phyloP scores from a whole-genome alignment of 2,113 vertebrate species.

The Dipodomys stephensi region DNA sequence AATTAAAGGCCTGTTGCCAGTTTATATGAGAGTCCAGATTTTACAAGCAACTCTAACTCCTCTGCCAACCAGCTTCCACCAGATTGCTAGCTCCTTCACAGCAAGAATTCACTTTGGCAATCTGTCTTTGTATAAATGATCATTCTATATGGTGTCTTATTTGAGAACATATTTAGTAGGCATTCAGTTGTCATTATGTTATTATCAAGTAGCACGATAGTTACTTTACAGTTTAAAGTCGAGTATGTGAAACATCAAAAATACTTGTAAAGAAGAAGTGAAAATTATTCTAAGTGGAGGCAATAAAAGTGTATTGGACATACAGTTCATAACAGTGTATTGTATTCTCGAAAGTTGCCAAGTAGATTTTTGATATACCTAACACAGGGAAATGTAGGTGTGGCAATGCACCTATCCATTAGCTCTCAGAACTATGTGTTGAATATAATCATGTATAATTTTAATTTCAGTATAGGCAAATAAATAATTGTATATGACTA shows the following conservation, averaged over 20 bases:
- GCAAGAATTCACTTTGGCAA: background rate
- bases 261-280: background rate
- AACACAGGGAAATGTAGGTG: background rate
- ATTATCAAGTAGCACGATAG: background rate
- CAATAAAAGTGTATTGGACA: background rate
- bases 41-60: background rate
- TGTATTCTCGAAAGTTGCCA: background rate
- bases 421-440: background rate
- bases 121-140: background rate
- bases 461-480: background rate
- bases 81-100: background rate
- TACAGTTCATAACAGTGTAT: background rate
- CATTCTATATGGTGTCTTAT: background rate
- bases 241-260: background rate
- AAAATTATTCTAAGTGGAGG: slow-evolving; percentile 21
- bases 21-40: slow-evolving; percentile 5
- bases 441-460: background rate
- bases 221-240: background rate
- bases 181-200: background rate
- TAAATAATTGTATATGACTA: background rate
- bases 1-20: slow-evolving; percentile 40
- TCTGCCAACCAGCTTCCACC: background rate
- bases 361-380: background rate
- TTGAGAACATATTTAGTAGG: background rate
- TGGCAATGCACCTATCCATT: background rate